Base-by-base conservation (phyloP, 2,888 invertebrate species). In the Apotomis turbidana region DNA sequence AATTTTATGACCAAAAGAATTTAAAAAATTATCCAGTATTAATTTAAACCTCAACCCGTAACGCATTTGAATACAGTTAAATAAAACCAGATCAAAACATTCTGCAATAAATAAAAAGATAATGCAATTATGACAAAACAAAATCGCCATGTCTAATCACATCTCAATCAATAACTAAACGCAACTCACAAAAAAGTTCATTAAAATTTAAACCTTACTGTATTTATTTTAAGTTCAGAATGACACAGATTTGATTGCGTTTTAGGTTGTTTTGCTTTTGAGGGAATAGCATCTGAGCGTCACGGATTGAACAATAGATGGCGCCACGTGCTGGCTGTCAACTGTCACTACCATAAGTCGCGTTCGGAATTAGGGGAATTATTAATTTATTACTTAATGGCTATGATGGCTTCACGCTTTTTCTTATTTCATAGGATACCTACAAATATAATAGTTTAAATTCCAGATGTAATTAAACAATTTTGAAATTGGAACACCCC, bases 91-190 rank as follows among this genome's bases (percentile, higher is more conserved):
- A 66, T 66, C 66, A 66, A 75, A 77, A 76, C 73, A 57, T 68
- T 68, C 4, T 0, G 68, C 76, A 78, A 79, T 81, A 83, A 83
- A 86, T 83, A 84, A 83, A 85, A 80, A 78, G 79, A 84, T 84
- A 83, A 82, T 82, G 81, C 82, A 83, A 85, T 84, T 84, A 85
- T 83, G 81, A 84, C 86, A 83, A 84, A 81, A 80, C 80, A 80
- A 81, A 88, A 85, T 85, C 86, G 79, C 78, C 84, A 82, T 83
- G 74, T 76, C 88, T 75, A 86, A 89, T 80, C 55, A 46, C 27
- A 27, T 12, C 9, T 10, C 5, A 15, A 6, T 0, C 36, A 54
- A 46, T 57, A 8, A 3, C n/a, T 27, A 36, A 57, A 55, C 66
- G 66, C 27, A n/a, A 8, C 9, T n/a, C 8, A 0, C 27, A 46